Base-by-base conservation (phyloP, 2,888 invertebrate species). In the Autographa gamma region DNA sequence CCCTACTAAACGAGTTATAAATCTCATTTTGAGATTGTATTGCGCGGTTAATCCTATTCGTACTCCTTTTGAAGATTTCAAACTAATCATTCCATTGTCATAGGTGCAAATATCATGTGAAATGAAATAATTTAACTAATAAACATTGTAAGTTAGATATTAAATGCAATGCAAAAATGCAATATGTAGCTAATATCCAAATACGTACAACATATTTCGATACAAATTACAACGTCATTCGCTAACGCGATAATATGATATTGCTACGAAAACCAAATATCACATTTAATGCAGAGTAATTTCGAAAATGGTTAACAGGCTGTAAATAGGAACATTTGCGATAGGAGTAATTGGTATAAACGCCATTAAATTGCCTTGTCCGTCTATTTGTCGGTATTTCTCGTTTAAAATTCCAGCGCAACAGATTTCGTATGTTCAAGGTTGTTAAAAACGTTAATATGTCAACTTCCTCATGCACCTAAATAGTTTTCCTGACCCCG, bases 381-480 rank as follows among this genome's bases (percentile, higher is more conserved):
- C 38, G 63, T 60, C 60, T 54, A 63, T 61, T 60, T 38, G 58
- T 11, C 19, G 16, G 38, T 70, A 65, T 63, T 58, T 75, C 48
- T 66, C 9, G 59, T 43, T 59, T 69, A 54, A 58, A 68, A 71
- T 79, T 67, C 69, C 64, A 59, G 34, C 58, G 58, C 31, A 60
- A 64, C 60, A 14, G 69, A 77, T 76, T 70, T 70, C 6, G 31
- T 38, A 14, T 59, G 69, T 54, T 43, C 77, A 82, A 77, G 71
- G 80, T 64, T 68, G 52, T 18, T 25, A 13, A 38, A 68, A 71
- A 73, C 70, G 64, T 67, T 69, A 69, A 79, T 71, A 18, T 74
- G 71, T 75, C 75, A 79, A 84, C 73, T 79, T 82, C 82, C 82
- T 79, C 69, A 79, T 74, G 82, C 80, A 80, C 69, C 69, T 60